Conservation (phyloP, 37 sponge, comb jelly and placozoan species). For the Eunapius fragilis region DNA sequence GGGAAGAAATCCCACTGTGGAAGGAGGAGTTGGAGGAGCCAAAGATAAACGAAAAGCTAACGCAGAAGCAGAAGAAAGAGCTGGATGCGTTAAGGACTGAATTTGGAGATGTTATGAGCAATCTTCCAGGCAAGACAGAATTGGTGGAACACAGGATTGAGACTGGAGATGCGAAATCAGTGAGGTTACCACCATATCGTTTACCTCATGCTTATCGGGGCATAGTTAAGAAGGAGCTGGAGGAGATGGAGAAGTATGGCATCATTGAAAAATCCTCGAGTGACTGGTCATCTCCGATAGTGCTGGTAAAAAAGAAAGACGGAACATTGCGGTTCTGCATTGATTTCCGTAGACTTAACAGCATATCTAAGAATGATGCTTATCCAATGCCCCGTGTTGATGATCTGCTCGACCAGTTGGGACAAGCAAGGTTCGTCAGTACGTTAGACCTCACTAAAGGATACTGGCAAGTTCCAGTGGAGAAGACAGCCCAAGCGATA, state of each 20-base stretch:
- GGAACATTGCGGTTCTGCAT: slow-evolving; percentile 8
- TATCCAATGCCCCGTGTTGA: slow-evolving; percentile 44
- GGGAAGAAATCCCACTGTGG: background rate
- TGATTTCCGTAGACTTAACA: slow-evolving; percentile 23
- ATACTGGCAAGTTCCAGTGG: slow-evolving; percentile 37
- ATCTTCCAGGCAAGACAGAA: slow-evolving; percentile 32
- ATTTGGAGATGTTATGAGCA: slow-evolving; percentile 6
- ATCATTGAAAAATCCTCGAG: slow-evolving; percentile 19
- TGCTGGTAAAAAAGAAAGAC: slow-evolving; percentile 17
- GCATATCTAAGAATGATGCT: slow-evolving; percentile 8
- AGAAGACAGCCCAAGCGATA: background rate
- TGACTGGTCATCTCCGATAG: slow-evolving; percentile 21
- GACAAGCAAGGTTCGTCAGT: background rate
- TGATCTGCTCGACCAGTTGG: slow-evolving; percentile 21
- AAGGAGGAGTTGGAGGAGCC: background rate
- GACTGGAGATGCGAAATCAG: slow-evolving; percentile 10
- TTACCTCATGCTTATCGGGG: slow-evolving; percentile 36
- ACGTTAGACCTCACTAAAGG: slow-evolving; percentile 2
- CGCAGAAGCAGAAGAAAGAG: background rate
- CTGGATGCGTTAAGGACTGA: background rate
- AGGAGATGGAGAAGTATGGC: slow-evolving; percentile 30
- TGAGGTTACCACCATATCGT: slow-evolving; percentile 37
- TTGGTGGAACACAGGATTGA: slow-evolving; percentile 16
- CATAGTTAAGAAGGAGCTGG: slow-evolving; percentile 24
- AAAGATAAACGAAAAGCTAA: background rate